Base-by-base conservation (phyloP, 2,113 vertebrate genomes). In the Miniopterus natalensis region DNA sequence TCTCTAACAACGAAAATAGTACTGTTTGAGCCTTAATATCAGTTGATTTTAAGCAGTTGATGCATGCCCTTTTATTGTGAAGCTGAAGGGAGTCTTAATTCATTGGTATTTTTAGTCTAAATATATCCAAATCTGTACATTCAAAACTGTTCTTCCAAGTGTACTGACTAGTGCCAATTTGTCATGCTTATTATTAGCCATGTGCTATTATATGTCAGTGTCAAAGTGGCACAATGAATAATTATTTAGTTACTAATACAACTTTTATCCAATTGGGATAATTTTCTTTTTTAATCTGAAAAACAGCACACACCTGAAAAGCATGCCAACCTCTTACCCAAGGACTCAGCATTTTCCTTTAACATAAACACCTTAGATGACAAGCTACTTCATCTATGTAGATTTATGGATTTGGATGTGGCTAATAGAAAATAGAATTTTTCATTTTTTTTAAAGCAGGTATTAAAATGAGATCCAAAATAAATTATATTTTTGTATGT, bases 401-500 rank as follows among this genome's bases (percentile, higher is more conserved):
- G 79, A 87, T 70, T 79, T 90, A 80, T 59, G 15, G 75, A 79
- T 71, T 89, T 89, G 53, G 65, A 80, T 63, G 59, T 68, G 25
- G 20, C 31, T 78, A 77, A 74, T 49, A 87, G 47, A 66, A 96
- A 70, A 81, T 73, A 55, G 15, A 63, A 55, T 75, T 84, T 70
- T 77, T 51, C 49, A 53, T 36, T 36, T 36, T 42, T 85, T 81
- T 80, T 12, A 71, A 89, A 81, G 31, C 45, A 92, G 4, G 6
- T 61, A 13, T 95, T 89, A 94, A 94, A 87, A 80, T 86, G 81
- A 90, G 92, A 55, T 75, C 11, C 70, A 79, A 94, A 84, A 63
- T 79, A 85, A 79, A 36, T 65, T 94, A 53, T 20, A 57, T 55
- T 74, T 90, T 83, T 95, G 4, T 59, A 11, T 77, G 55, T 63